Evolutionary conservation across 2,888 invertebrate species (phyloP), one percentile per base, ranked within the genome.

Genomic region (Campoplex nolae): DNA sequence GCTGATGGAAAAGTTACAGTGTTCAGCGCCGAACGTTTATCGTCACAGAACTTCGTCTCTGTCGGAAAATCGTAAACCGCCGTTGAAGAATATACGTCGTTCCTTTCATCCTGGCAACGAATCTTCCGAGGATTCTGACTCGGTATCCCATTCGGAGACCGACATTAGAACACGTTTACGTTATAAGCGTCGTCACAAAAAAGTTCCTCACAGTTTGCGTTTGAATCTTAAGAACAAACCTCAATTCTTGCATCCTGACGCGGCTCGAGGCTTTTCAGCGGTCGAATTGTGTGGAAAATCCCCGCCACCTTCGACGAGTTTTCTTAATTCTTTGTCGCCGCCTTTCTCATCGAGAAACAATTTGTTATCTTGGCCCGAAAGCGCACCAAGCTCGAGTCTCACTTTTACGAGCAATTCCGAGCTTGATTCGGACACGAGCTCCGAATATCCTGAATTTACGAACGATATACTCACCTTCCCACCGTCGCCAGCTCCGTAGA

Each of bases 61-160:
- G 3, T 94, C 94, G 0, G 94, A 94, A 48, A 93, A 91, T 35
- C 89, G 92, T 3, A 93, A 93, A 35, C 90, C 91, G 38, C 89
- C 92, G 3, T 79, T 90, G n/a, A 92, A 93, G 32, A 93, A 92
- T 32, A 84, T 92, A 3, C 90, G 93, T 0, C 90, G 94, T 23
- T 94, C 94, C 0, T 94, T 94, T 85, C 94, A 94, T 78, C 93
- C 93, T 0, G 89, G 88, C n/a, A 92, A 93, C 78, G 94, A 94
- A 42, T 94, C 94, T 8, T 94, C 94, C 87, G 94, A 94, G 38
- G 94, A 94, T 76, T 94, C 94, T 0, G 94, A 94, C 48, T 94
- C 94, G 0, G 93, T 96, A 82, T 95, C 95, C 0, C 95, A 95
- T 78, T 96, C 96, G 0, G 96, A 96, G 88, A 96, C 95, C 56